Conservation (phyloP, 2,888 invertebrate genomes). For the Drosophila pseudotalamancana region DNA sequence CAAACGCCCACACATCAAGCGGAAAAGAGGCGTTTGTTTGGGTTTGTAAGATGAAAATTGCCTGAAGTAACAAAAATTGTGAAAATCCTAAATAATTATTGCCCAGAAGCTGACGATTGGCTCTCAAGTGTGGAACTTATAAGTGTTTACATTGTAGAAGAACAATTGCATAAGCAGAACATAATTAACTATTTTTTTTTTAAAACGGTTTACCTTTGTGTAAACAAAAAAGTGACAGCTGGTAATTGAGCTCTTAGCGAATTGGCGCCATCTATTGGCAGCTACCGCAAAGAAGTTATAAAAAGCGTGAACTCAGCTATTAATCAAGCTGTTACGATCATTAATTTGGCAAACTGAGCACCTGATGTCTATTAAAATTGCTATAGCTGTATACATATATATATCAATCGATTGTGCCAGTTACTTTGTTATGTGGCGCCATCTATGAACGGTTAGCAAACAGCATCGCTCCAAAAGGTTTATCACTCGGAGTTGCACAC, state of each 20-base stretch:
- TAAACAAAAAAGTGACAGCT: slow-evolving; percentile 6
- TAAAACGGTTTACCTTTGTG: too few relatives aligned
- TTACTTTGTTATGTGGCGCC: slow-evolving; percentile 49
- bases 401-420: slow-evolving; percentile 13
- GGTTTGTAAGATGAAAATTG: slow-evolving; percentile 9
- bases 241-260: slow-evolving; percentile 2
- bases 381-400: neutral
- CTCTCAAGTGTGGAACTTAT: too few relatives aligned
- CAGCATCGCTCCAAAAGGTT: slow-evolving; percentile 10
- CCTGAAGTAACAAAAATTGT: too few relatives aligned
- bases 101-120: too few relatives aligned
- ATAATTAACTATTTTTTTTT: neutral
- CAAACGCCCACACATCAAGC: slow-evolving; percentile 69
- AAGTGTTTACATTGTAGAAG: too few relatives aligned
- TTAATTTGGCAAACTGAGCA: neutral
- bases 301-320: slow-evolving; percentile 19
- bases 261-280: slow-evolving; percentile 41
- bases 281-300: slow-evolving; percentile 3
- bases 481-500: slow-evolving; percentile 25
- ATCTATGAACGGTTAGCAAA: slow-evolving; percentile 32
- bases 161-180: neutral
- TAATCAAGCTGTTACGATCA: slow-evolving; percentile 22
- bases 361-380: slow-evolving; percentile 14
- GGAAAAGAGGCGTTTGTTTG: slow-evolving; percentile 25
- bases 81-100: too few relatives aligned